Base-by-base conservation (phyloP, 2,113 vertebrate species). In the Poecile atricapillus region DNA sequence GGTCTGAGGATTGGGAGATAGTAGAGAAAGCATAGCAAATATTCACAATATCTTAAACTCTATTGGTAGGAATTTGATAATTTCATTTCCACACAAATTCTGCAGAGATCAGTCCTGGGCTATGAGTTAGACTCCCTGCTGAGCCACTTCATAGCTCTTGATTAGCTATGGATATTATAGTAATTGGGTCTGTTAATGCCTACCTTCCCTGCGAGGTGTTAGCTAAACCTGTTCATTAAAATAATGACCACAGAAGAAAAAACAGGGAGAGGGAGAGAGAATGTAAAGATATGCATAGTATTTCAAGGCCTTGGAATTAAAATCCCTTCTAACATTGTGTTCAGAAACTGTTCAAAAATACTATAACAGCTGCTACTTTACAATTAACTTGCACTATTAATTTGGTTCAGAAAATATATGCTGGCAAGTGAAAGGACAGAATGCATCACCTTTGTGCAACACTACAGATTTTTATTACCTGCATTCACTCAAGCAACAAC, bases 301-400 rank as follows among this genome's bases (percentile, higher is more conserved):
- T 93, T 91, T 96, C 67, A 85, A 94, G 71, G 71, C 75, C 47
- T 88, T 84, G 85, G 37, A 90, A 86, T 79, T 94, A 27, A 41
- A 65, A 70, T 39, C 73, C 49, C 16, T 82, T 37, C 39, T 60
- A 55, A 78, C 35, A 25, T 19, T 63, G 27, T 69, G 24, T 85
- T 92, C 78, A 64, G 47, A 87, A 90, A 33, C 56, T 50, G 60
- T 89, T 84, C 37, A 83, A 77, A 43, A 83, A 49, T 49, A 24
- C 39, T 77, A 4, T 39, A 78, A 37, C 81, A 95, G 76, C 50
- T 95, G 52, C 59, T 92, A 30, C 24, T 71, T 77, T 79, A 79
- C 58, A 84, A 67, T 65, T 91, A 90, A 69, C 24, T 75, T 73
- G 35, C 25, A 13, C 49, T 50, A 83, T 67, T 60, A 63, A 74